phyloP scores from a whole-genome alignment of 2,797 vertebrate genomes.

The Balearica regulorum region DNA sequence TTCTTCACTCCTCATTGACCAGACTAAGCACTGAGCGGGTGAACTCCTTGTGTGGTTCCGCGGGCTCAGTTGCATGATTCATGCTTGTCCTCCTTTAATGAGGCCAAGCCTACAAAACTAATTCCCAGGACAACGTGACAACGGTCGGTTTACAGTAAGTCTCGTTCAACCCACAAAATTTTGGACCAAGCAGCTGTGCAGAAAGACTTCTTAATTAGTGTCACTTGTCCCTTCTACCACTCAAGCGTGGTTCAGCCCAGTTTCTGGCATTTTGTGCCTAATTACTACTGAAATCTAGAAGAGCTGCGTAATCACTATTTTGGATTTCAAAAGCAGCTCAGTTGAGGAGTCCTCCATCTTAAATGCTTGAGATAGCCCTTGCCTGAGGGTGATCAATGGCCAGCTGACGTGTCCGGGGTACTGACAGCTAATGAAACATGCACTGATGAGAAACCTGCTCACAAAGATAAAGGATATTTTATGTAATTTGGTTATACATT shows the following conservation, averaged over 20 bases:
- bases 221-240: not conserved
- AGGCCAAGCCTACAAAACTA: not conserved
- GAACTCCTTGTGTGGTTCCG: not conserved
- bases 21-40: not conserved
- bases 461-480: not conserved
- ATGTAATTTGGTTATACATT: not conserved
- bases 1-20: not conserved
- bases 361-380: not conserved
- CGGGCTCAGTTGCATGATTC: not conserved
- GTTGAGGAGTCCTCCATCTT: not conserved
- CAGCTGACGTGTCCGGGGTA: not conserved
- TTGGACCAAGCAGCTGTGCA: not conserved
- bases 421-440: not conserved
- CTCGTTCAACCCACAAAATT: not conserved
- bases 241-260: not conserved
- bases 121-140: not conserved
- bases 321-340: not conserved
- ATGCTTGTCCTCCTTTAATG: not conserved
- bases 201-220: not conserved
- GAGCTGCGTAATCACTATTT: not conserved
- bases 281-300: not conserved
- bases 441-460: not conserved
- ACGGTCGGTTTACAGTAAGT: not conserved
- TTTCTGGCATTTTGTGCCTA: not conserved
- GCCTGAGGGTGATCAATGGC: not conserved